phyloP scores from a whole-genome alignment of 2,888 invertebrate genomes.

The Eudasyphora cyanicolor region DNA sequence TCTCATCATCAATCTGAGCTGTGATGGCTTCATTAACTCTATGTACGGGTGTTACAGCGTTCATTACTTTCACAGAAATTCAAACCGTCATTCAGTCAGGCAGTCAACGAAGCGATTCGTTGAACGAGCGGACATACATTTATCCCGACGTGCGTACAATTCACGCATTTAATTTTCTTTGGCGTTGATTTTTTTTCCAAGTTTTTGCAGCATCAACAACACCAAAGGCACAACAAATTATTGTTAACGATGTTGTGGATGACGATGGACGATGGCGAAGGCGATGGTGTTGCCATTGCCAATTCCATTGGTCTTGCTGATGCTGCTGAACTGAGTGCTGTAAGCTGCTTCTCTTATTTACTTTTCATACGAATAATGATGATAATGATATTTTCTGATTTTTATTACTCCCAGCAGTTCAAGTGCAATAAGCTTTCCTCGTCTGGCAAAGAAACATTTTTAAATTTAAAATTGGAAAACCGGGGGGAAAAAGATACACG shows the following conservation, averaged over 20 bases:
- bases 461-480: too few relatives aligned
- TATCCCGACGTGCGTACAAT: background rate
- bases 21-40: constrained; percentile 58
- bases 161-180: constrained; percentile 35
- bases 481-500: too few relatives aligned
- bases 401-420: background rate
- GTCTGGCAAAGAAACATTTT: too few relatives aligned
- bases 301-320: constrained; percentile 11
- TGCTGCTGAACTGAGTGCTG: background rate
- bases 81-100: background rate
- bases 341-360: background rate
- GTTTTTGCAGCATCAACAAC: background rate
- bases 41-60: constrained; percentile 33
- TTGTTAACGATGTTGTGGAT: constrained; percentile 38
- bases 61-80: constrained; percentile 13
- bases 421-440: background rate
- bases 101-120: background rate
- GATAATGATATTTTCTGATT: constrained; percentile 11
- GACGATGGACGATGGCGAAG: background rate
- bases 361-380: background rate
- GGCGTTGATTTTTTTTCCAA: background rate
- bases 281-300: too few relatives aligned
- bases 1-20: constrained; percentile 17
- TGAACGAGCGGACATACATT: background rate
- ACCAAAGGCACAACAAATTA: constrained; percentile 28